phyloP scores from a whole-genome alignment of 1,140 invertebrate genomes.

The Eueides isabella region DNA sequence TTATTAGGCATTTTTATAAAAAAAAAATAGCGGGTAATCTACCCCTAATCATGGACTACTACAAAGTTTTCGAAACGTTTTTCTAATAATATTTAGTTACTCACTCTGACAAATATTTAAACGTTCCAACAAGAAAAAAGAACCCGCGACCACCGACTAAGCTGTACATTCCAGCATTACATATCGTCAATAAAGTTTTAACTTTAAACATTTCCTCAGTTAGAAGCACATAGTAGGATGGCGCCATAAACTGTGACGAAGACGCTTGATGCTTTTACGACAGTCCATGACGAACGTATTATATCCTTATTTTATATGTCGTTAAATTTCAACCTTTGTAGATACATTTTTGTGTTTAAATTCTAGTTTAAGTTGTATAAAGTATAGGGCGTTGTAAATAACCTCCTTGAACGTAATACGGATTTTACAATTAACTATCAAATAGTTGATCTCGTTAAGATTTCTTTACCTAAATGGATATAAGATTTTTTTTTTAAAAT shows the following conservation, averaged over 20 bases:
- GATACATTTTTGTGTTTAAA: slow-evolving; percentile 33
- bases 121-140: not conserved
- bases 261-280: slow-evolving; percentile 59
- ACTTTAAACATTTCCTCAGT: not conserved
- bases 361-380: not conserved
- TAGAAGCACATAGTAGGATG: slow-evolving; percentile 31
- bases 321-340: slow-evolving; percentile 52
- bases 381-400: not conserved
- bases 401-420: not conserved
- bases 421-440: no score
- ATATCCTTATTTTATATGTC: slow-evolving; percentile 46
- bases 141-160: not conserved
- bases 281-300: slow-evolving; percentile 34
- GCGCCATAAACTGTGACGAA: slow-evolving; percentile 45
- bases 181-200: not conserved
- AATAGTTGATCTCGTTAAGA: no score
- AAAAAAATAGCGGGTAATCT: no score
- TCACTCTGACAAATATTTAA: no score
- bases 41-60: no score
- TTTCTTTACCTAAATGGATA: no score
- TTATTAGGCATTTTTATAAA: no score
- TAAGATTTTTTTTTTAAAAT: no score
- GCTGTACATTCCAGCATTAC: not conserved
- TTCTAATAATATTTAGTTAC: no score
- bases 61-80: no score